Base-by-base conservation (phyloP, 2,888 invertebrate species). In the Zele albiditarsus region DNA sequence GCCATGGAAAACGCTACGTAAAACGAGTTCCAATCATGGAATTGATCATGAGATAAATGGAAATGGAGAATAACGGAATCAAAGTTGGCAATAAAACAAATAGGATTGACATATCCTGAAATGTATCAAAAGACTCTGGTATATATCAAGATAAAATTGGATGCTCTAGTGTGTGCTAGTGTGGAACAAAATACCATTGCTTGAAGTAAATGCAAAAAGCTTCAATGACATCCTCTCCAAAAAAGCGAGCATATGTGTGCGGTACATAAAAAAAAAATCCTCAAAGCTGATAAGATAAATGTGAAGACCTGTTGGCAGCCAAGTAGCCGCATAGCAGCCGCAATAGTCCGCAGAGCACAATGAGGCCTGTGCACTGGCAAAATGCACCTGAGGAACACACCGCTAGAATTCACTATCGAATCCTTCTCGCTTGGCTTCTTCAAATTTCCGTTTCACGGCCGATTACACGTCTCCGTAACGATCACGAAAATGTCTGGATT, bases 361-460 rank as follows among this genome's bases (percentile, higher is more conserved):
- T 70, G 58, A 74, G 70, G 31, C 38, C 53, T 20, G 23, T 46
- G 16, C 25, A 60, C 25, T 14, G 28, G 20, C 16, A 38, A 73
- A 66, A 53, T 33, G 25, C 66, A 70, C 69, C 70, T 58, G 70
- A 60, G 46, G 27, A 14, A n/a, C 38, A 33, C 27, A 31, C 20
- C 33, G 10, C 57, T 60, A 12, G 57, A 72, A 78, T 79, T 78
- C 79, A 72, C 33, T 63, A 78, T 78, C 74, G 62, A 78, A 78
- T 79, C 42, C 66, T 75, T 57, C 33, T 58, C 76, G 76, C 69
- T 76, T 65, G 77, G 75, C 66, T 80, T 53, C 77, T 73, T 77
- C 68, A 76, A 80, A 80, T 78, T 79, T 76, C 75, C 75, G 77
- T 79, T 80, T 74, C 71, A 77, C 80, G 73, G 76, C 65, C 73